Evolutionary conservation across 2,113 vertebrate species (phyloP), one percentile per base, ranked within the genome.

Genomic region (Nycticebus coucang): DNA sequence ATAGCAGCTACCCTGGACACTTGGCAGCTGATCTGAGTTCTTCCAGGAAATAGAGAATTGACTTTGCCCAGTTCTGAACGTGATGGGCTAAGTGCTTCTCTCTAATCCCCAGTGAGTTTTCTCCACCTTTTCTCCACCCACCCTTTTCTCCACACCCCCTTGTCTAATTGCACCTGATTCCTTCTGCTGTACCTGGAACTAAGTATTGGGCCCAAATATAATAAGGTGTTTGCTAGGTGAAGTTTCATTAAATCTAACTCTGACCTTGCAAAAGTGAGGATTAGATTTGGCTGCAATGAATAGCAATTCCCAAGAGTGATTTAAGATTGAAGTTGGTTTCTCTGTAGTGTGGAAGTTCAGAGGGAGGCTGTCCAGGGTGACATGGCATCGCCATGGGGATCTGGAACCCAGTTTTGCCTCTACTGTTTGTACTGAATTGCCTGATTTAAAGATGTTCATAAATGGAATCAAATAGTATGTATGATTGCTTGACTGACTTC

Each of bases 201-300:
- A 72, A 64, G 69, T n/a, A 17, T 18, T 6, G 1, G 59, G 26
- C 41, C 60, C 66, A 30, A 21, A n/a, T n/a, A 1, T 79, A 53
- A n/a, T 4, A 28, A 28, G 21, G 10, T 41, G 12, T 41, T 77
- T 60, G 55, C 35, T 72, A 33, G 28, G 33, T 82, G 15, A 74
- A 89, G 7, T 37, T 55, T 26, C 64, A 45, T 26, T n/a, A 18
- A 83, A 86, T 71, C 8, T 24, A 55, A 2, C 15, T 41, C 13
- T 95, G 53, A 59, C 15, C 28, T 81, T 66, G 5, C 12, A 71
- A 14, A 69, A 83, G 24, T 75, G 93, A 62, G 35, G 64, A 10
- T 91, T 85, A 91, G 22, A 35, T 37, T 88, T 92, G 66, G 24
- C 75, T 80, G 19, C 45, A 89, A 83, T 18, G 19, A 87, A 41